Base-by-base conservation (phyloP, 2,797 vertebrate species). In the Neostethus bicornis region DNA sequence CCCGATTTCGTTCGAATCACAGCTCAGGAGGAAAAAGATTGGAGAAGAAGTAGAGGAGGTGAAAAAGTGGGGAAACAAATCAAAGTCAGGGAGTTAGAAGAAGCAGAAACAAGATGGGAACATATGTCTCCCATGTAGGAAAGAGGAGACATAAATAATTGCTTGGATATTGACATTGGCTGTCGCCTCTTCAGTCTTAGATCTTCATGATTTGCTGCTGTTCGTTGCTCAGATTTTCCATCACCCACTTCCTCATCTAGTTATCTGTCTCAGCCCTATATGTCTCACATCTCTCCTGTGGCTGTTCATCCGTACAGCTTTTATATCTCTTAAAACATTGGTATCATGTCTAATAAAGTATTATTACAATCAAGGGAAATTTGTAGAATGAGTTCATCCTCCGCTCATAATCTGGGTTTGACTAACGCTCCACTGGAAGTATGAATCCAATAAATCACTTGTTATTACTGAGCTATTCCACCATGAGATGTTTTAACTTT, bases 141-240 rank as follows among this genome's bases (percentile, higher is more conserved):
- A 50, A 69, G 52, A 54, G 61, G 37, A 10, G 42, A 1, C 20
- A 77, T 83, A 39, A 84, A 84, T 81, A 79, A 82, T 85, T 66
- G 61, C 64, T 64, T 69, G 73, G 67, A 49, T 80, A 66, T 65
- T 71, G 68, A 80, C 53, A 53, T 14, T 47, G 47, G 8, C 37
- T 4, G 25, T 51, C 45, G 55, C 57, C 44, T 72, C 19, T 20
- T 52, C 13, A 35, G 16, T 4, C 7, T 11, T 29, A 7, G 4
- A 25, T 23, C 60, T 24, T 23, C 17, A 11, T 9, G 14, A 13
- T 26, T 35, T 14, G 19, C 1, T 13, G 2, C 35, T 20, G 1
- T 38, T 35, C n/a, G 23, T 6, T 14, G 2, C 35, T 37, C 49
- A 19, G 11, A 28, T 28, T 7, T 11, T 73, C 47, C 38, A 21